Conservation (phyloP, 2,797 vertebrate genomes). For the Pangasius macronema region DNA sequence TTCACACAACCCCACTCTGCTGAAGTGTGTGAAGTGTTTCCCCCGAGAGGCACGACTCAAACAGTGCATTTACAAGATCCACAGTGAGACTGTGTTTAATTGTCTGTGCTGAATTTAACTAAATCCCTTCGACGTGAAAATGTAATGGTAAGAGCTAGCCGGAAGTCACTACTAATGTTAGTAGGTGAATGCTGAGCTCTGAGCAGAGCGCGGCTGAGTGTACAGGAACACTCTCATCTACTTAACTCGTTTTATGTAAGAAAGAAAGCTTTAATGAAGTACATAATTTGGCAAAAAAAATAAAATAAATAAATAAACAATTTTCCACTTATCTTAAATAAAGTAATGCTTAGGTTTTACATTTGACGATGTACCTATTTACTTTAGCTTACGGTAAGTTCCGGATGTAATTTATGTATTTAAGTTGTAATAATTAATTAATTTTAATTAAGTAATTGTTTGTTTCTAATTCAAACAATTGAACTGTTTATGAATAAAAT, state of each 20-base stretch:
- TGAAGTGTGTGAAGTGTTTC: conserved; percentile 77
- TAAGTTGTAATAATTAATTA: too few relatives aligned
- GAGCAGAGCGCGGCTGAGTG: conserved; percentile 61
- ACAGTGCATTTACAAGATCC: conserved; percentile 80
- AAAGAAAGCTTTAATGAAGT: not conserved
- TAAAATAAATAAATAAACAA: not conserved
- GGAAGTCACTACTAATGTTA: conserved; percentile 70
- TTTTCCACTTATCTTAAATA: not conserved
- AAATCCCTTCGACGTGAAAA: conserved; percentile 77
- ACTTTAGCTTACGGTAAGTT: too few relatives aligned
- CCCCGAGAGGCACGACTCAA: conserved; percentile 77
- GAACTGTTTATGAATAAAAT: not conserved
- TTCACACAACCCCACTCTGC: conserved; percentile 63
- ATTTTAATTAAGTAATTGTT: too few relatives aligned
- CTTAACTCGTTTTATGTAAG: not conserved
- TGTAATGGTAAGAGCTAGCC: conserved; percentile 75
- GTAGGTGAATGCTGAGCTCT: conserved; percentile 64
- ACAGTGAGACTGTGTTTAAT: conserved; percentile 76
- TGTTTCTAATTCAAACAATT: too few relatives aligned
- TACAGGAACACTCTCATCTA: conserved; percentile 11
- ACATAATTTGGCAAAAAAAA: not conserved
- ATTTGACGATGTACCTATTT: too few relatives aligned
- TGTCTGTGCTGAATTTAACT: conserved; percentile 78
- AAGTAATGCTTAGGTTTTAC: not conserved
- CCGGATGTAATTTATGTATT: too few relatives aligned